Percentiles rank a stretch among this genome's conserved stretches.
Evolutionary conservation across 2,797 vertebrate genomes (phyloP).

Genomic region (Darevskia nairensis): DNA sequence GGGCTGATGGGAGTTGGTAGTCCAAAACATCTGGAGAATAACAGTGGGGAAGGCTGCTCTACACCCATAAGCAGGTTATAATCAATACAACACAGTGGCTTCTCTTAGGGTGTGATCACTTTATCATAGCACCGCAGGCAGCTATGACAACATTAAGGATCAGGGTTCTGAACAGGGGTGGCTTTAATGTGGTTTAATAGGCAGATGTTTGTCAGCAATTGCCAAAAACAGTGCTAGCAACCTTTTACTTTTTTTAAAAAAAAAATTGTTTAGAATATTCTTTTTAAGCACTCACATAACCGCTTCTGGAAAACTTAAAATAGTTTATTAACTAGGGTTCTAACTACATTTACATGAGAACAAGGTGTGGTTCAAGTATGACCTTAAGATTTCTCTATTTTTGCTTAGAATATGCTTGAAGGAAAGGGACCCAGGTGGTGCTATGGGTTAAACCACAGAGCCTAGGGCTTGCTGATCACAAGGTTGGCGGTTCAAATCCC

Average conservation of each 20-base stretch:
- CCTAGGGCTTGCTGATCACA: too few relatives aligned
- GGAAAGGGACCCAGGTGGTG: too few relatives aligned
- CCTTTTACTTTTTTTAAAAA: background rate
- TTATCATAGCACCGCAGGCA: background rate
- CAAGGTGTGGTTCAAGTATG: background rate
- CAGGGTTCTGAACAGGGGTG: background rate
- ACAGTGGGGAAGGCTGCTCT: background rate
- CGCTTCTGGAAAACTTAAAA: background rate
- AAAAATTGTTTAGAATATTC: background rate
- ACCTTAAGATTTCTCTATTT: background rate
- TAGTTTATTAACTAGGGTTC: background rate
- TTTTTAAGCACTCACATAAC: background rate
- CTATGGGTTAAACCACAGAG: too few relatives aligned
- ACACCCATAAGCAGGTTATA: background rate
- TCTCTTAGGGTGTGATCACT: too few relatives aligned
- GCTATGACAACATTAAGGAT: background rate
- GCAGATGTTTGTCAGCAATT: background rate
- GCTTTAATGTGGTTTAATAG: background rate
- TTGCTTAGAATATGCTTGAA: background rate
- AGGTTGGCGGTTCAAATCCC: too few relatives aligned
- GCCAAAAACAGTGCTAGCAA: background rate
- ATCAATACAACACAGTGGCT: background rate
- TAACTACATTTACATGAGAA: background rate
- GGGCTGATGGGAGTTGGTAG: background rate
- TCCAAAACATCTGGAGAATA: background rate